Evolutionary conservation across 1,140 invertebrate species (phyloP), one percentile per base, ranked within the genome.

Genomic region (Drosophila sp.): DNA sequence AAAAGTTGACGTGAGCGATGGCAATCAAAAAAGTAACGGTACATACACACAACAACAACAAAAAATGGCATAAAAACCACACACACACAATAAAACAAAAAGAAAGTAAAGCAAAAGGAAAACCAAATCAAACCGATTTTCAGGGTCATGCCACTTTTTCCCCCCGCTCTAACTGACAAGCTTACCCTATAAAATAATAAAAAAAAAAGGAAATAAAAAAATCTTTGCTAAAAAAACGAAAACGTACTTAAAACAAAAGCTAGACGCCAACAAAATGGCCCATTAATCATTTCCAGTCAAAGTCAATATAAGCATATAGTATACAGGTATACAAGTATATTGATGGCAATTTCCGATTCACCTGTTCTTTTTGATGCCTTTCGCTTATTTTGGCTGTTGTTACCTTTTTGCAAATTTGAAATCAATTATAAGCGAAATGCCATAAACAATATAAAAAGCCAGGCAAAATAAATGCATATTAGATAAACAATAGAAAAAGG

Each of bases 11-110:
- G 84, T 87, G 84, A 80, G 74, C 85, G 70, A 66, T 70, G 77
- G 84, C 85, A 87, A 87, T 87, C 84, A 79, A 89, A 87, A 76
- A 89, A 70, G 84, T 83, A 89, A 80, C 80, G 32, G 76, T 78
- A 72, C 70, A 79, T 77, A 85, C 23, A 78, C 71, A 69, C 57
- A 77, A 65, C 70, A 69, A 66, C 60, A 86, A 86, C 82, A 76
- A 72, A 81, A 86, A 86, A 70, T 72, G 79, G 80, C 83, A 87
- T 80, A 72, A 67, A 79, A 78, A 29, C 27, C 27, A 60, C 27
- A 25, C 10, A 27, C n/a, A 41, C 27, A 54, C 10, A 64, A 2
- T 35, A 38, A 33, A 60, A 60, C 57, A 74, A 67, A 66, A 66
- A 68, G 65, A 67, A 56, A 25, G 44, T 50, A 50, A 50, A 27